Evolutionary conservation across 2,113 vertebrate species (phyloP), one percentile per base, ranked within the genome.

Genomic region (Urocolius indicus): DNA sequence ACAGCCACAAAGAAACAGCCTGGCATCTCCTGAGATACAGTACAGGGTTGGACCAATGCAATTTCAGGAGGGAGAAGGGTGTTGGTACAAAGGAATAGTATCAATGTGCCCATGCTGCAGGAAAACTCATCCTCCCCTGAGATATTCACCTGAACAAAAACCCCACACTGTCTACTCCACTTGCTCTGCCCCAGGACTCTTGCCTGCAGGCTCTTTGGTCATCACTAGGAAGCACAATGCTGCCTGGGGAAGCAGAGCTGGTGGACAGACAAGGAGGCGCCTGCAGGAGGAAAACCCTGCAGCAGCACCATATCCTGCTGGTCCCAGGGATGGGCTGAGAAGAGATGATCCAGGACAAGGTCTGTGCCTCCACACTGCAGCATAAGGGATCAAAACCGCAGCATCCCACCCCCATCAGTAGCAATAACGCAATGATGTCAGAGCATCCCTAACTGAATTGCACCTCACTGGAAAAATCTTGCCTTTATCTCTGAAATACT

Each of bases 241-340:
- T 38, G 8, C n/a, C 34, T 24, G 41, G 68, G 23, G 26, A 76
- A 65, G 15, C 5, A 7, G 43, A 58, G 32, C 11, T 55, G 38
- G 14, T 43, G 46, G n/a, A 21, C 3, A 27, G 27, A 41, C 19
- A 14, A 11, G 18, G 54, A 10, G 12, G 17, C 51, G 24, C 16
- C 38, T n/a, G 45, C 36, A 16, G 36, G 32, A 38, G n/a, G 45
- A 68, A 76, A 66, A 34, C 26, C 43, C 43, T 4, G 6, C 22
- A 62, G 51, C n/a, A 82, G 46, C 72, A 58, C 36, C 38, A 11
- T 0, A 0, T n/a, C 22, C 5, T 51, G 18, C 34, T 73, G 32
- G 14, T 54, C 20, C 41, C 12, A 34, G 52, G 32, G 65, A 13
- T 16, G 58, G 23, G 45, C 45, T 43, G 14, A 43, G 48, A 72